A percentile compares a stretch with the other conserved stretches of the same genome.
Evolutionary conservation across 2,113 vertebrate genomes (phyloP).

Genomic region (Bagarius yarrelli): DNA sequence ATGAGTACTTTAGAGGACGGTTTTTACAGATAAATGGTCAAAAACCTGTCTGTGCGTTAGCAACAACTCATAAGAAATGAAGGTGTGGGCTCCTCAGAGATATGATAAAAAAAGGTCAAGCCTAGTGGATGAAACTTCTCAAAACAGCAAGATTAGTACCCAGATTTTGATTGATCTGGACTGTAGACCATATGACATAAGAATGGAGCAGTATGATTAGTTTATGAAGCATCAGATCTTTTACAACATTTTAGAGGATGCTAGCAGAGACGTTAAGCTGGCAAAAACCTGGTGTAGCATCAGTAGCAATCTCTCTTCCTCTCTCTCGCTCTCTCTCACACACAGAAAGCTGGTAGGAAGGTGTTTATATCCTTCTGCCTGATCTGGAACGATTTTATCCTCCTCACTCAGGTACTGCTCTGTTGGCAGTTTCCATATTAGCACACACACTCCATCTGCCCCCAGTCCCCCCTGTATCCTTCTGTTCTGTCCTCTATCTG

Average conservation of each 20-base stretch:
- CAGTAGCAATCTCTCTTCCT: not conserved
- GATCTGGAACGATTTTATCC: slow-evolving; percentile 1
- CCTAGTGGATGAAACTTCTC: not conserved
- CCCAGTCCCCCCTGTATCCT: slow-evolving; percentile 26
- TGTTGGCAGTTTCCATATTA: slow-evolving; percentile 44
- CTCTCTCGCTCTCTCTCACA: not conserved
- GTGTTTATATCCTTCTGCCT: slow-evolving; percentile 32
- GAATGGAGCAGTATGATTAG: not conserved
- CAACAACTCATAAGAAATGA: slow-evolving; percentile 7
- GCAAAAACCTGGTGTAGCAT: slow-evolving; percentile 14
- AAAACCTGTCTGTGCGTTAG: not conserved
- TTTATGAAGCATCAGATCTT: not conserved
- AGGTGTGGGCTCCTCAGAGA: not conserved
- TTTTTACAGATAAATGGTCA: not conserved
- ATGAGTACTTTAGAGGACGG: not conserved
- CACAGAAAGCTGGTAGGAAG: slow-evolving; percentile 13
- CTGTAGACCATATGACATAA: not conserved
- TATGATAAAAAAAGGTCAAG: not conserved
- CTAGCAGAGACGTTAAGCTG: slow-evolving; percentile 7
- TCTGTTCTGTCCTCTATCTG: slow-evolving; percentile 17
- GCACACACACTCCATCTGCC: slow-evolving; percentile 50
- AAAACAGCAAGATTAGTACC: not conserved
- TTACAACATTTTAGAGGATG: not conserved
- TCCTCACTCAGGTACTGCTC: slow-evolving; percentile 41
- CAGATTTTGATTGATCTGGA: not conserved